Conservation (phyloP, 2,888 invertebrate genomes). For the Hirtodrosophila histrioides region DNA sequence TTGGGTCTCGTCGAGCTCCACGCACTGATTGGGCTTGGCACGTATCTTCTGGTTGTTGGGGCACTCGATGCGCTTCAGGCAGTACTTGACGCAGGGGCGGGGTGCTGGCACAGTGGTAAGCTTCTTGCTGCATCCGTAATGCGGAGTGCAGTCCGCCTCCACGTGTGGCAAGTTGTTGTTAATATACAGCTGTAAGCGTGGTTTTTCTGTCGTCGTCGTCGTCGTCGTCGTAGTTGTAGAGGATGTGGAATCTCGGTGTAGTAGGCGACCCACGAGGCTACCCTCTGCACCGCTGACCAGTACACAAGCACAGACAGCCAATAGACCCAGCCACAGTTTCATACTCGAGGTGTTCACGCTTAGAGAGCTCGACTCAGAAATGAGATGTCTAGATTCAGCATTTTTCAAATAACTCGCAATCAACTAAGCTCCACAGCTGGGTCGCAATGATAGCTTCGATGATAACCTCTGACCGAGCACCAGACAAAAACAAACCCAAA, state of each 20-base stretch:
- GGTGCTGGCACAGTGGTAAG: constrained; percentile 56
- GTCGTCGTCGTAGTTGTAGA: constrained; percentile 32
- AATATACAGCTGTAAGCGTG: constrained; percentile 38
- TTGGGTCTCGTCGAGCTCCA: constrained; percentile 69
- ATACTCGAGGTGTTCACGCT: constrained; percentile 38
- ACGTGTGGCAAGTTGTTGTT: constrained; percentile 70
- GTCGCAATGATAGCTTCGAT: constrained; percentile 8
- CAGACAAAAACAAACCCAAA: constrained; percentile 16
- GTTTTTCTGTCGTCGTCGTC: constrained; percentile 41
- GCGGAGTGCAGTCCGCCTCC: constrained; percentile 57
- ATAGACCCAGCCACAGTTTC: constrained; percentile 43
- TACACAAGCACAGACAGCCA: constrained; percentile 24
- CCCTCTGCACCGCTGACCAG: constrained; percentile 19
- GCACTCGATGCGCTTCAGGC: constrained; percentile 71
- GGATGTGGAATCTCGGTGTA: constrained; percentile 30
- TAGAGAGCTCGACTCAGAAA: constrained; percentile 21
- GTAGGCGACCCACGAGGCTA: constrained; percentile 30
- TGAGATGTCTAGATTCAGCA: constrained; percentile 9
- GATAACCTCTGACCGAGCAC: constrained; percentile 39
- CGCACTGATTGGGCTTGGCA: constrained; percentile 69
- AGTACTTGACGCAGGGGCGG: constrained; percentile 77
- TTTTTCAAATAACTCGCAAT: constrained; percentile 7
- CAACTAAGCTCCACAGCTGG: constrained; percentile 6
- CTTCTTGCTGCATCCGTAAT: constrained; percentile 70
- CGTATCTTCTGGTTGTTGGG: constrained; percentile 44